A percentile compares a stretch with the other conserved stretches of the same genome.
Conservation (phyloP, 2,113 vertebrate genomes). For the Channa maculata region DNA sequence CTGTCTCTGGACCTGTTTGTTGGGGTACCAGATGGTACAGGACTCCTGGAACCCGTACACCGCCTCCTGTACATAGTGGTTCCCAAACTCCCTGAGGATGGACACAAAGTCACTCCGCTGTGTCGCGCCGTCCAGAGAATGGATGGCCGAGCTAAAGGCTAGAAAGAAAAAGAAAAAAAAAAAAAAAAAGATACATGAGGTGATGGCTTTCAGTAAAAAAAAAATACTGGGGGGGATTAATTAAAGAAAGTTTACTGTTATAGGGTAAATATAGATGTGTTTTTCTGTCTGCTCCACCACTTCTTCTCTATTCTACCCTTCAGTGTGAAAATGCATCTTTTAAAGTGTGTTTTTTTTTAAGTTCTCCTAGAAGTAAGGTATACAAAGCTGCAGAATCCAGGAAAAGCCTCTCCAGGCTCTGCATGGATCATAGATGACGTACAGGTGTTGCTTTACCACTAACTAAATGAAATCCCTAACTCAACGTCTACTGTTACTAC, state of each 20-base stretch:
- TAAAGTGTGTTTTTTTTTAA: background rate
- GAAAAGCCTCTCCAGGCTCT: conserved; percentile 1
- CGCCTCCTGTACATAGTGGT: conserved; percentile 98
- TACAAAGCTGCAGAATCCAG: conserved; percentile 2
- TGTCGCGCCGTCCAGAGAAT: conserved; percentile 94
- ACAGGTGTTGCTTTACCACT: background rate
- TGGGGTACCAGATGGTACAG: conserved; percentile 99
- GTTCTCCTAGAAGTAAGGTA: background rate
- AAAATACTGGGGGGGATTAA: background rate
- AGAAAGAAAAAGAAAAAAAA: background rate
- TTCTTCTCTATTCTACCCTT: background rate
- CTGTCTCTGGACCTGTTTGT: conserved; percentile 95
- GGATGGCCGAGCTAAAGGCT: conserved; percentile 95
- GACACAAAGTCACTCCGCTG: conserved; percentile 92
- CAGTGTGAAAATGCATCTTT: background rate
- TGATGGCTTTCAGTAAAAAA: background rate
- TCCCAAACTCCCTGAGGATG: conserved; percentile 95
- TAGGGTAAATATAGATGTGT: background rate
- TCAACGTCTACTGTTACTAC: background rate
- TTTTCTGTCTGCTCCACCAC: background rate
- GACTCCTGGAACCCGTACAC: conserved; percentile 97
- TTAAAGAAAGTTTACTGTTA: background rate
- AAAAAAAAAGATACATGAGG: too few species aligned
- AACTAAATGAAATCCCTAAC: background rate
- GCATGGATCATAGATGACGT: conserved; percentile 5